A percentile compares a stretch with the other conserved stretches of the same genome.
Conservation (phyloP, 35 echinoderm and acorn worm genomes). For the Antedon bifida region DNA sequence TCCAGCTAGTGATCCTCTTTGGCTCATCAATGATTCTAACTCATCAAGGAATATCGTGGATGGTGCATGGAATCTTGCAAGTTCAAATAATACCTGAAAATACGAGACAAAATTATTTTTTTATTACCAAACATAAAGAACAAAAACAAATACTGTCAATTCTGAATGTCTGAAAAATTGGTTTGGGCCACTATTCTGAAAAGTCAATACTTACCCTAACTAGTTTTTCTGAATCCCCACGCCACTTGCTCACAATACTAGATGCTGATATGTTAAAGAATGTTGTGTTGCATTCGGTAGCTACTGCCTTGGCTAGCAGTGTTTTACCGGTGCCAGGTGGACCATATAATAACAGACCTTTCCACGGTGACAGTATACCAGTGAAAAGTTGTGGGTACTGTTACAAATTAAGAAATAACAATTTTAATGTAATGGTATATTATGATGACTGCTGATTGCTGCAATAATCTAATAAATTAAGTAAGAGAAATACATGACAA, state of each 20-base stretch:
- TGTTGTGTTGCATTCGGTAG: constrained; percentile 94
- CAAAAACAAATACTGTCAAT: too few species aligned
- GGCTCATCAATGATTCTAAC: constrained; percentile 89
- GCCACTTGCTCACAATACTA: constrained; percentile 97
- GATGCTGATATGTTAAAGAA: constrained; percentile 98
- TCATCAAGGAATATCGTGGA: constrained; percentile 97
- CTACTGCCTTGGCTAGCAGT: constrained; percentile 86
- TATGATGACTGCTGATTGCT: too few species aligned
- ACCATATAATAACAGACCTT: constrained; percentile 88
- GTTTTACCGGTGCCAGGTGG: constrained; percentile 94
- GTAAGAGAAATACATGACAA: too few species aligned
- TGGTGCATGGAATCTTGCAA: constrained; percentile 94
- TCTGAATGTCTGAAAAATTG: too few species aligned
- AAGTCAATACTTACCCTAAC: constrained; percentile 58
- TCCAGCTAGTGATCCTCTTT: constrained; percentile 60
- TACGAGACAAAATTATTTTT: too few species aligned
- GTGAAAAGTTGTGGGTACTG: constrained; percentile 99
- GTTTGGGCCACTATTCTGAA: too few species aligned
- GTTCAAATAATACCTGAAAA: constrained; percentile 86
- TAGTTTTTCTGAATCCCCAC: constrained; percentile 93
- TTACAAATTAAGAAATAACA: neutral
- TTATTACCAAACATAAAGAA: too few species aligned
- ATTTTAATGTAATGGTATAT: neutral
- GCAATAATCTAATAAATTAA: too few species aligned
- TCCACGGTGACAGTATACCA: constrained; percentile 94